These are phyloP conservation scores for Delia radicum DNA, from an alignment of 1,140 invertebrate genomes.

Conservation along the genomic window DNA sequence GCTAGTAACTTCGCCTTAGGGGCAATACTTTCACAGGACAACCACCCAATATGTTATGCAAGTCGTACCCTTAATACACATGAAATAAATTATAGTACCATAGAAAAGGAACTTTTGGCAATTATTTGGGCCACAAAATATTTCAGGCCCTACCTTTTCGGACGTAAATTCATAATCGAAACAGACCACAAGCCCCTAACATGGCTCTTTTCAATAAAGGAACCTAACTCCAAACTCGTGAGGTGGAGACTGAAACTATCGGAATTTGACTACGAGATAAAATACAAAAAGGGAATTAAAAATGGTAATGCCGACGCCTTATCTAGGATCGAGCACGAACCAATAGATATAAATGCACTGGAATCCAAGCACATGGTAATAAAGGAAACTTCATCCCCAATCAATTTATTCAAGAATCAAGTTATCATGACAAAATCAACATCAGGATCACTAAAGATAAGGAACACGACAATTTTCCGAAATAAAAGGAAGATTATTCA, in stretches of 20 bases:
- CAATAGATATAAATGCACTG: background rate
- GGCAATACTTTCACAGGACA: background rate
- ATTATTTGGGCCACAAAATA: too few species aligned
- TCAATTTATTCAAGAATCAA: constrained; percentile 1
- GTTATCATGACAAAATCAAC: background rate
- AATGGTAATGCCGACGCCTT: background rate
- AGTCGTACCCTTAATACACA: too few species aligned
- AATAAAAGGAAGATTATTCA: background rate
- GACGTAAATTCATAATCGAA: too few species aligned
- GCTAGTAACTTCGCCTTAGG: background rate
- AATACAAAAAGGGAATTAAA: background rate
- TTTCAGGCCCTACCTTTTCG: too few species aligned
- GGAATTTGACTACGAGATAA: background rate
- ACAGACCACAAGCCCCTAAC: background rate
- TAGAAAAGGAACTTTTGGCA: too few species aligned
- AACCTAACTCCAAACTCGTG: background rate
- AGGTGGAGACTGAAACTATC: background rate
- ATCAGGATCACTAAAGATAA: background rate
- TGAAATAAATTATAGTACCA: too few species aligned
- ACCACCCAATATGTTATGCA: too few species aligned
- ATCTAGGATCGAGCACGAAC: background rate
- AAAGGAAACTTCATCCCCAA: background rate
- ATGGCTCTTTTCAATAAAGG: background rate
- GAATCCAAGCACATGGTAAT: background rate
- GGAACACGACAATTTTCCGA: background rate